Percentiles rank a stretch among this genome's conserved stretches.
Conservation (phyloP, 1,140 invertebrate genomes). For the Tetramorium simillimum region DNA sequence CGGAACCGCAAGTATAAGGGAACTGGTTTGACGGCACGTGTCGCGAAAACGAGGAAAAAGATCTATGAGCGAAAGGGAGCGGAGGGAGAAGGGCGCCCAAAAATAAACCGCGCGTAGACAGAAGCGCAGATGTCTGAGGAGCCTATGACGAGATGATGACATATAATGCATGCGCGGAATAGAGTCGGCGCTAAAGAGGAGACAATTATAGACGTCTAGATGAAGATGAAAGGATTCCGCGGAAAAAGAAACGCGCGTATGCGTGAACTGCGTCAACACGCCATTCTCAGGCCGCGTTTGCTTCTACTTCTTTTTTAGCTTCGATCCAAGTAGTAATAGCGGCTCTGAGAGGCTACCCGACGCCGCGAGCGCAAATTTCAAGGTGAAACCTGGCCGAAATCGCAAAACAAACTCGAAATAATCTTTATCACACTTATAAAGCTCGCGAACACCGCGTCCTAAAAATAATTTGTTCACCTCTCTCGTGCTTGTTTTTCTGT, state of each 20-base stretch:
- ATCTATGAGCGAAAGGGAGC: background rate
- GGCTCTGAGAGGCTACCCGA: background rate
- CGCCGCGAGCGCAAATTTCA: slow-evolving; percentile 2
- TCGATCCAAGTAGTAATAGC: background rate
- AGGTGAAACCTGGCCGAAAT: background rate
- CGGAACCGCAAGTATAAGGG: slow-evolving; percentile 3
- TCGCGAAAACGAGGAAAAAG: slow-evolving; percentile 44
- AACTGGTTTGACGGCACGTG: slow-evolving; percentile 58
- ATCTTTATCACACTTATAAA: background rate
- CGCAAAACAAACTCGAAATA: background rate
- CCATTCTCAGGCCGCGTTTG: background rate
- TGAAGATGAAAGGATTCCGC: background rate
- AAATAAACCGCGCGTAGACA: slow-evolving; percentile 43
- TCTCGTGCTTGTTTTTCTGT: background rate
- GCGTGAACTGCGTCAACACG: slow-evolving; percentile 1
- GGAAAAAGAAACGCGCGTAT: background rate
- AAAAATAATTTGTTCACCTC: background rate
- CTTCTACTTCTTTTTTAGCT: background rate
- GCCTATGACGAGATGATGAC: slow-evolving; percentile 38
- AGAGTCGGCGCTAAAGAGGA: slow-evolving; percentile 1
- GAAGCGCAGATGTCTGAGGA: slow-evolving; percentile 28
- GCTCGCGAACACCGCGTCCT: background rate
- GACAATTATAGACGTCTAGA: slow-evolving; percentile 26
- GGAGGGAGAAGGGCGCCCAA: background rate
- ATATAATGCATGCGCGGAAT: background rate